Percentiles rank a stretch among this genome's conserved stretches.
Conservation (phyloP, 30 jellyfish, hydroid and myxozoan species). For the Turritopsis rubra region DNA sequence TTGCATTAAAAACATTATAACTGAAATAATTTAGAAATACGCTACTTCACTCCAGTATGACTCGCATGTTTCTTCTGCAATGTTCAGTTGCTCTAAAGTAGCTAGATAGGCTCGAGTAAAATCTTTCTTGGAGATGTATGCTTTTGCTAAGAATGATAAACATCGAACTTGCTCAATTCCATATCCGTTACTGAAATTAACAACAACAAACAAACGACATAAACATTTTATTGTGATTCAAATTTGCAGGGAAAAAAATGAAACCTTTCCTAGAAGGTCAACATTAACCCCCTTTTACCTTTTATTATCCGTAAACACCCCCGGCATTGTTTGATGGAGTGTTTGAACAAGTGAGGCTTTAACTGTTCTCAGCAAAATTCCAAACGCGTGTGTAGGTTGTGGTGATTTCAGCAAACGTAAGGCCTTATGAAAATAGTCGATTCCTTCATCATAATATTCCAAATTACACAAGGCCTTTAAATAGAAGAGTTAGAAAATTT, state of each 20-base stretch:
- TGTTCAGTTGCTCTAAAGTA: conserved; percentile 67
- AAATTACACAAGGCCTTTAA: conserved; percentile 61
- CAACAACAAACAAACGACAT: not conserved
- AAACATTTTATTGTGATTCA: not conserved
- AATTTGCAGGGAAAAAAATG: not conserved
- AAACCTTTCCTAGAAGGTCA: not conserved
- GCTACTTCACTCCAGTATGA: conserved; percentile 80
- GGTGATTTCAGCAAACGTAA: conserved; percentile 53
- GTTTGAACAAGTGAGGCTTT: conserved; percentile 79
- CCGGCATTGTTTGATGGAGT: conserved; percentile 86
- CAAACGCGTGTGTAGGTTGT: conserved; percentile 56
- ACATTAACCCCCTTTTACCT: too few species aligned
- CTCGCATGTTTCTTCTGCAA: conserved; percentile 86
- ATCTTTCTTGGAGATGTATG: conserved; percentile 43
- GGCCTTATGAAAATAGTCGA: conserved; percentile 42
- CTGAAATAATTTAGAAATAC: too few species aligned
- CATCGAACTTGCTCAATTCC: conserved; percentile 70
- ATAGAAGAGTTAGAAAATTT: not conserved
- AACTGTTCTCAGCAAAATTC: conserved; percentile 39
- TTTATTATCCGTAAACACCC: conserved; percentile 67
- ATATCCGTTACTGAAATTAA: conserved; percentile 30
- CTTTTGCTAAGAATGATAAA: conserved; percentile 57
- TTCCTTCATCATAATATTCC: conserved; percentile 62
- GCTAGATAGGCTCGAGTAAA: conserved; percentile 45
- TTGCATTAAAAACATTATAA: too few species aligned